Evolutionary conservation across 2,888 invertebrate species (phyloP).

Genomic region (Coenonympha arcania): DNA sequence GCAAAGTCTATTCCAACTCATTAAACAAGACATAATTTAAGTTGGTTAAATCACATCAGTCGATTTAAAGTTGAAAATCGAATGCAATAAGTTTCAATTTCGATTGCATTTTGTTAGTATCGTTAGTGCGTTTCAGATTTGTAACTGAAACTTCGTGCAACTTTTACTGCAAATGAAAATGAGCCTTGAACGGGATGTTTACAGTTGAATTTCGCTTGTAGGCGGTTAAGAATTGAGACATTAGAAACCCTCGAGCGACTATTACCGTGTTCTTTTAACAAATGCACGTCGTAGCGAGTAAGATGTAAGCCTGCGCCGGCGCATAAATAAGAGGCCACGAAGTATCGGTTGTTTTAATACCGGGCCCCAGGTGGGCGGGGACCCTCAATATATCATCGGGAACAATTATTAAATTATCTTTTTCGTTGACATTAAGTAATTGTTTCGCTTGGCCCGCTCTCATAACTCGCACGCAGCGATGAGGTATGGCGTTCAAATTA

Average conservation of each 20-base stretch:
- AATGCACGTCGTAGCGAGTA: constrained; percentile 67
- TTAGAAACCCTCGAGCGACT: constrained; percentile 69
- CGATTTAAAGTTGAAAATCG: constrained; percentile 40
- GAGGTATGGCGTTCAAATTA: constrained; percentile 58
- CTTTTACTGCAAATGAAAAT: constrained; percentile 34
- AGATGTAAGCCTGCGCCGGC: constrained; percentile 65
- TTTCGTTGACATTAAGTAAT: constrained; percentile 74
- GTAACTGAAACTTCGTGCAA: constrained; percentile 45
- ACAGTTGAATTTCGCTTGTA: constrained; percentile 39
- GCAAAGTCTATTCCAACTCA: constrained; percentile 52
- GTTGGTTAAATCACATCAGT: constrained; percentile 36
- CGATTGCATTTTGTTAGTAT: constrained; percentile 8
- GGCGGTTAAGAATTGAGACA: constrained; percentile 63
- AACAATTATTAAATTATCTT: constrained; percentile 75
- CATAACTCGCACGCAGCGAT: constrained; percentile 54
- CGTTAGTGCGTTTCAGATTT: constrained; percentile 41
- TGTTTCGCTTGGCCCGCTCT: constrained; percentile 55
- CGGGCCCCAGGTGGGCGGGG: constrained; percentile 66
- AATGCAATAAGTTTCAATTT: constrained; percentile 39
- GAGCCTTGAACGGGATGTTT: constrained; percentile 24
- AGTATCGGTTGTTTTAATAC: constrained; percentile 69
- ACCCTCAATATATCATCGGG: constrained; percentile 64
- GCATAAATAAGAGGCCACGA: constrained; percentile 64
- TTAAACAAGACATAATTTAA: constrained; percentile 75
- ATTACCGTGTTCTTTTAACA: constrained; percentile 73